Base-by-base conservation (phyloP, 2,113 vertebrate species). In the Indicator maculatus region DNA sequence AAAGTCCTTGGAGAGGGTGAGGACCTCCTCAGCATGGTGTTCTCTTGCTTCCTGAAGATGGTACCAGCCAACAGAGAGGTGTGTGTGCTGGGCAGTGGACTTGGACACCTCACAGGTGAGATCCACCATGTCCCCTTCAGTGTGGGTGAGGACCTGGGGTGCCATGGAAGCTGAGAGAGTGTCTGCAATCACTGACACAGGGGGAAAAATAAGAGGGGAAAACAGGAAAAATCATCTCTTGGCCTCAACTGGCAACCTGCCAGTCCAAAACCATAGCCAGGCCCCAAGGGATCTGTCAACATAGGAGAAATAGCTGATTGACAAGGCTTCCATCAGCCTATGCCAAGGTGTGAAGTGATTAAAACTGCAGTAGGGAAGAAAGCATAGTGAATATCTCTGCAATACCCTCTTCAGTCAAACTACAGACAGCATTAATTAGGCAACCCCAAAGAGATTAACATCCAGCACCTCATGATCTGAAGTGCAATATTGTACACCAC, bases 1-100 rank as follows among this genome's bases (percentile, higher is more conserved):
- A n/a, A 99, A 98, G 82, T 99, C 98, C 93, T 67, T 97, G 95
- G 98, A 98, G 86, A 99, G 96, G 45, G 98, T 98, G 70, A 99
- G 97, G 39, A 99, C 97, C 38, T 97, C 65, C 36, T 64, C 58
- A 4, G 94, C 24, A 0, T 2, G 21, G 14, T 33, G 63, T 4
- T 93, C 60, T 33, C 33, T 86, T 30, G 91, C 87, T 86, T 56
- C 96, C 26, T 61, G 96, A 39, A 98, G 93, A 66, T 27, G 69
- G 92, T 97, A 98, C 99, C 98, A 99, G 88, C 97, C 81, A 60
- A 99, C 93, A 23, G 99, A 98, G 92, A 99, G 95, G 55, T 99
- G 99, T 2, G 98, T 99, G 66, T 99, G 99, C 84, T 99, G 98
- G 85, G 95, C 58, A 11, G 99, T 99, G 95, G 98, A 97, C 93